These are phyloP conservation scores for Dasypus novemcinctus DNA, from an alignment of 2,113 vertebrate genomes.

Conservation along the genomic window DNA sequence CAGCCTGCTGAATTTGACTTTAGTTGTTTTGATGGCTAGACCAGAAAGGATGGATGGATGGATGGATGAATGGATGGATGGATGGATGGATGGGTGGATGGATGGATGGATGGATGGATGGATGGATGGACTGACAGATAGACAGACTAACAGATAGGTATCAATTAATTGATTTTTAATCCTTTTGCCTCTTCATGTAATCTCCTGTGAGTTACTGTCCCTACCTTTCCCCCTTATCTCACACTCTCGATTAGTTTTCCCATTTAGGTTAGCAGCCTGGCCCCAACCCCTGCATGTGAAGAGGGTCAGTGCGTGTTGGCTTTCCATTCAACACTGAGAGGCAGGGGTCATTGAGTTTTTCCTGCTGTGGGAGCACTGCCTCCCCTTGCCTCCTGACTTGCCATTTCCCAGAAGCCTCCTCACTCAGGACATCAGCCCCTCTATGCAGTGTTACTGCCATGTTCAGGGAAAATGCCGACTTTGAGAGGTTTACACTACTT, in stretches of 20 bases:
- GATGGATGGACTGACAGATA: not conserved
- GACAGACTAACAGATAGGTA: too few species aligned
- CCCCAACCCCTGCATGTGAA: too few species aligned
- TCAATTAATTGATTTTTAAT: not conserved
- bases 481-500: not conserved
- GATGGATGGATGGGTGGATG: too few species aligned
- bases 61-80: too few species aligned
- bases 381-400: rapidly evolving
- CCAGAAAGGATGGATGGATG: not conserved
- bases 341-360: not conserved
- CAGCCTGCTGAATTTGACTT: not conserved
- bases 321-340: not conserved
- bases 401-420: not conserved
- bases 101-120: not conserved
- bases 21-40: not conserved
- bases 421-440: rapidly evolving
- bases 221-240: not conserved
- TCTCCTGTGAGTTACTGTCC: rapidly evolving
- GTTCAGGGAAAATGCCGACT: not conserved
- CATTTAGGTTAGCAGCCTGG: not conserved
- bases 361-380: not conserved
- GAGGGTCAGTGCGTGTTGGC: not conserved
- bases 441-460: rapidly evolving
- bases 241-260: not conserved
- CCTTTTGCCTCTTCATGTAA: not conserved